Evolutionary conservation across 2,113 vertebrate species (phyloP).

Genomic region (Himantopus leucocephalus): DNA sequence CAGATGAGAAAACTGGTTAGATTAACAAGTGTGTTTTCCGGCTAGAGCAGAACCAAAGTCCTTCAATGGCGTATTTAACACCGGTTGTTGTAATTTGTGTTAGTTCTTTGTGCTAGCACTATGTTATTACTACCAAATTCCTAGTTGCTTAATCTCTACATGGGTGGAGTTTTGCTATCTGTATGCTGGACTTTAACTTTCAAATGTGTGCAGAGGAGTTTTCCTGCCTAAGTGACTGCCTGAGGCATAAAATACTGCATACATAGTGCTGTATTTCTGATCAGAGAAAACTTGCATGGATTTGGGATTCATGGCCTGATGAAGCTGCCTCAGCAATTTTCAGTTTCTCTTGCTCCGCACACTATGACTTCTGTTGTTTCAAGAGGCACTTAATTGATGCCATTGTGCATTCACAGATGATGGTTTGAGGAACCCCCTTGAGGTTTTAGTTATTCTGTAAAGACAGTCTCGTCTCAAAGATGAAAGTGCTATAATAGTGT

Average conservation of each 20-base stretch:
- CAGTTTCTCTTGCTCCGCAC: neutral
- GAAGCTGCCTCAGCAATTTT: slow-evolving; percentile 37
- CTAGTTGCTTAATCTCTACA: neutral
- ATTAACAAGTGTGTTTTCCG: neutral
- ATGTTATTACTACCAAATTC: neutral
- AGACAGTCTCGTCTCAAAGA: neutral
- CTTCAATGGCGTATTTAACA: neutral
- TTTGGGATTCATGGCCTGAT: slow-evolving; percentile 8
- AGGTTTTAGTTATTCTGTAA: slow-evolving; percentile 24
- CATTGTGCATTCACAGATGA: slow-evolving; percentile 17
- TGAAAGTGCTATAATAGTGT: neutral
- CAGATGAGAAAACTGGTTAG: neutral
- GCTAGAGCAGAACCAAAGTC: neutral
- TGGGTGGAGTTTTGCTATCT: neutral
- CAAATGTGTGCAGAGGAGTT: neutral
- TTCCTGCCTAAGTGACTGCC: neutral
- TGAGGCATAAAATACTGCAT: neutral
- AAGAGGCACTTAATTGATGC: neutral
- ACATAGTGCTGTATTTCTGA: neutral
- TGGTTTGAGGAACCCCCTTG: neutral
- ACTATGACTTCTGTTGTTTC: neutral
- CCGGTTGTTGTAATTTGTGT: neutral
- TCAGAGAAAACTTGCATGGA: neutral
- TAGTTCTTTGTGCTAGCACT: neutral
- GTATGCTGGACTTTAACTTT: neutral